Conservation (phyloP, 1,140 invertebrate species). For the Bombus pascuorum region DNA sequence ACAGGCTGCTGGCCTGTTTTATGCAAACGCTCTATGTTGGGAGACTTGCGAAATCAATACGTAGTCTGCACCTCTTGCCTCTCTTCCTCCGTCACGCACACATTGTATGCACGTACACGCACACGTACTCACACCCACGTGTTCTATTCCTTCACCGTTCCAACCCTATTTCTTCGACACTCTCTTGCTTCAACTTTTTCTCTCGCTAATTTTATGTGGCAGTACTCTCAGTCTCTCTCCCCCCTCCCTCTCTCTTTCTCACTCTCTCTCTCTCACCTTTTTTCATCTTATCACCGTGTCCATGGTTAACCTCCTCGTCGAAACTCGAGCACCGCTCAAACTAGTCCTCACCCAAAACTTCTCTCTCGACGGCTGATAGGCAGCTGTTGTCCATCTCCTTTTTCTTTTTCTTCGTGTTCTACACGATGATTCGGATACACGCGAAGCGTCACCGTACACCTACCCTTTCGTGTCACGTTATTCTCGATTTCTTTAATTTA, state of each 20-base stretch:
- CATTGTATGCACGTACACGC: not conserved
- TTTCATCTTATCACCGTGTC: not conserved
- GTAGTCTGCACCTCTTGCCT: conserved; percentile 62
- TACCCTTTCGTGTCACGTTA: too few relatives aligned
- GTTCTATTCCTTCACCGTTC: too few relatives aligned
- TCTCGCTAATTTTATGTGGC: not conserved
- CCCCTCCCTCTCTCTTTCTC: not conserved
- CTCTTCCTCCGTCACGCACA: conserved; percentile 8
- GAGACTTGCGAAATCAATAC: conserved; percentile 73
- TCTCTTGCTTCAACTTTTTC: not conserved
- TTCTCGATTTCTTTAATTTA: too few relatives aligned
- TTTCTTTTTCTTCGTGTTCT: not conserved
- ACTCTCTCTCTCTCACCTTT: not conserved
- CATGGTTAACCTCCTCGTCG: not conserved
- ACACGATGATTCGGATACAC: too few relatives aligned
- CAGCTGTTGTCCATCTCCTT: not conserved
- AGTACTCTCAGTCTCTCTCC: not conserved
- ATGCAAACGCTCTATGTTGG: conserved; percentile 64
- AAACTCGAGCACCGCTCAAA: conserved; percentile 21
- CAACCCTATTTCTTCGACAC: not conserved
- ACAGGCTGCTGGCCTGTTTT: conserved; percentile 60
- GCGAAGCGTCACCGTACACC: too few relatives aligned
- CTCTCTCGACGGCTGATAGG: conserved; percentile 23
- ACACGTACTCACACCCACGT: not conserved
- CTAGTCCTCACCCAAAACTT: conserved; percentile 33